phyloP scores from a whole-genome alignment of 2,797 vertebrate species.

The Trematomus bernacchii region DNA sequence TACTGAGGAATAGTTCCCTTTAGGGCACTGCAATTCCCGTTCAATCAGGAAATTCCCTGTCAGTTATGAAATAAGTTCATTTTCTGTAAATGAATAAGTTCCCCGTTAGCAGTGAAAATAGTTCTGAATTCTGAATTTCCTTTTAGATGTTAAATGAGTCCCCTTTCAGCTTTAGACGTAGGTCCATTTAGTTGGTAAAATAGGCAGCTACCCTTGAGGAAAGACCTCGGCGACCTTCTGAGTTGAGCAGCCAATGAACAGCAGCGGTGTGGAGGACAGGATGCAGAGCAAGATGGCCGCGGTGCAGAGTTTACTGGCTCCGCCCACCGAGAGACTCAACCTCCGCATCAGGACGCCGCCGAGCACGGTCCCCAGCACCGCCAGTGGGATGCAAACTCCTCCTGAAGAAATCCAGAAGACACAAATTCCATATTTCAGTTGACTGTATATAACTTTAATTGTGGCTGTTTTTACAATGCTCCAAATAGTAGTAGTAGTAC shows the following conservation, averaged over 20 bases:
- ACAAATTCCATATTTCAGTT: background rate
- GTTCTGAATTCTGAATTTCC: background rate
- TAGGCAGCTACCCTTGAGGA: conserved; percentile 42
- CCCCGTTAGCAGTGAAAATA: background rate
- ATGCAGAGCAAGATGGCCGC: conserved; percentile 80
- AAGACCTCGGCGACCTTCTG: conserved; percentile 82
- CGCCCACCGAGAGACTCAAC: conserved; percentile 82
- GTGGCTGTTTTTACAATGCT: background rate
- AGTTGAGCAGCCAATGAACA: conserved; percentile 91
- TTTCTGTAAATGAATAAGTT: background rate
- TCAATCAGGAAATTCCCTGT: background rate
- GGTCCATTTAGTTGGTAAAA: background rate
- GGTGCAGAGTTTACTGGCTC: conserved; percentile 84
- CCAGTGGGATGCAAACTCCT: conserved; percentile 86
- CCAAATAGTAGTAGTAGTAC: no score
- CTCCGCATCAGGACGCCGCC: conserved; percentile 90
- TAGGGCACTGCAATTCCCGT: background rate
- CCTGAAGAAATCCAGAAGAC: conserved; percentile 74
- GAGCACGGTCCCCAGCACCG: conserved; percentile 88
- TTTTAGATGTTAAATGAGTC: background rate
- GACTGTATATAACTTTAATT: background rate
- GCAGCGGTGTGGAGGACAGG: conserved; percentile 83
- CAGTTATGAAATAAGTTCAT: background rate
- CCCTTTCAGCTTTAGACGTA: no score
- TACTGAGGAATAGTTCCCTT: background rate